Evolutionary conservation across 2,888 invertebrate genomes (phyloP).

Genomic region (Thecophora atra): DNA sequence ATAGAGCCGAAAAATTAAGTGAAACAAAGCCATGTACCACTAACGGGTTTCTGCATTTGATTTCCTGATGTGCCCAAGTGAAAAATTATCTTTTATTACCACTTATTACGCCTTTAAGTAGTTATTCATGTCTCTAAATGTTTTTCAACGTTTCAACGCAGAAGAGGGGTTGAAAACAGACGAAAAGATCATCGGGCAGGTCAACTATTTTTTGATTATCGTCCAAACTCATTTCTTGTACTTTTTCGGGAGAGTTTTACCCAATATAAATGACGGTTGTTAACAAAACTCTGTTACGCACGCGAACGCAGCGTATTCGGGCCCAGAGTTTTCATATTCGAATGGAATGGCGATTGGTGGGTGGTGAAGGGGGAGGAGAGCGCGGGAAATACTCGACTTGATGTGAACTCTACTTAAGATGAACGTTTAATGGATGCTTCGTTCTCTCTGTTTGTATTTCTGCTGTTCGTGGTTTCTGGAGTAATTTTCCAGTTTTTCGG

Average conservation of each 20-base stretch:
- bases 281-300: conserved; percentile 1
- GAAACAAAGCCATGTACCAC: no score
- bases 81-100: not conserved
- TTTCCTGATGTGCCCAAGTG: not conserved
- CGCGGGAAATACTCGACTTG: not conserved
- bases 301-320: not conserved
- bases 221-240: not conserved
- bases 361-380: not conserved
- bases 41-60: not conserved
- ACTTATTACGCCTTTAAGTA: not conserved
- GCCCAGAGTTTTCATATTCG: not conserved
- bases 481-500: not conserved
- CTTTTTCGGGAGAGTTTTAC: not conserved
- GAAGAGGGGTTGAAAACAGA: not conserved
- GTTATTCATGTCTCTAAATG: not conserved
- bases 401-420: conserved; percentile 9
- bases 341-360: not conserved
- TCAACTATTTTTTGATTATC: not conserved
- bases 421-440: conserved; percentile 30
- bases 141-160: not conserved
- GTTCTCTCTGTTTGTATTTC: conserved; percentile 1
- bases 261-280: not conserved
- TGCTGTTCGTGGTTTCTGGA: not conserved
- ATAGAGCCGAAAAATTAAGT: no score
- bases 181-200: conserved; percentile 12